These are phyloP conservation scores for Agrotis ipsilon DNA, from an alignment of 2,888 invertebrate species.

Conservation along the genomic window DNA sequence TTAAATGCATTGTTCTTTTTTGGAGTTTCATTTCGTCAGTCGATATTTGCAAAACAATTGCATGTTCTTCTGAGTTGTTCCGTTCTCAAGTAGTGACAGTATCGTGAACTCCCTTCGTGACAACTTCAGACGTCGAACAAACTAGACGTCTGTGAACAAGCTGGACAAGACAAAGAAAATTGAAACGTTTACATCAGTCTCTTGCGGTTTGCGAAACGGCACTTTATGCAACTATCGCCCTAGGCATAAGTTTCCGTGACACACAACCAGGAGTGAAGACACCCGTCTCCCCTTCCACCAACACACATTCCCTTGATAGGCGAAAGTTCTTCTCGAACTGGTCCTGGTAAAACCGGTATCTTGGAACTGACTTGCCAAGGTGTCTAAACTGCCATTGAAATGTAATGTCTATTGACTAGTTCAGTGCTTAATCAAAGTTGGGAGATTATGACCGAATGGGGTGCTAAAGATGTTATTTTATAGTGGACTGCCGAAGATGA, in stretches of 20 bases:
- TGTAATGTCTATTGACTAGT: slow-evolving; percentile 73
- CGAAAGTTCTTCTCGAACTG: slow-evolving; percentile 76
- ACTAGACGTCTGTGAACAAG: slow-evolving; percentile 68
- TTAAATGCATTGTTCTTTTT: slow-evolving; percentile 20
- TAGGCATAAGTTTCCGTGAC: slow-evolving; percentile 72
- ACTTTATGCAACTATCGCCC: slow-evolving; percentile 80
- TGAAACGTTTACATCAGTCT: slow-evolving; percentile 79
- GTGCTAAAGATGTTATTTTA: slow-evolving; percentile 48
- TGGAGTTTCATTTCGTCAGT: not conserved
- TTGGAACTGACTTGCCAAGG: slow-evolving; percentile 77
- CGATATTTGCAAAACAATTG: slow-evolving; percentile 9
- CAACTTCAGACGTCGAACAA: slow-evolving; percentile 62
- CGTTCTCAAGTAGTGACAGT: slow-evolving; percentile 30
- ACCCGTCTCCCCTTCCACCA: slow-evolving; percentile 62
- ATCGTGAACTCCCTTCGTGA: slow-evolving; percentile 51
- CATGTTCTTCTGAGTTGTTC: slow-evolving; percentile 15
- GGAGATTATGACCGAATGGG: slow-evolving; percentile 38
- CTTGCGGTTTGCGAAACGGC: slow-evolving; percentile 82
- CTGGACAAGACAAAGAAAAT: slow-evolving; percentile 81
- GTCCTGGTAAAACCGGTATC: slow-evolving; percentile 77
- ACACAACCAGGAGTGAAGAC: slow-evolving; percentile 70
- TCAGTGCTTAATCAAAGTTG: slow-evolving; percentile 58
- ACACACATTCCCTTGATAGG: slow-evolving; percentile 64
- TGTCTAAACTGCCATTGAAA: slow-evolving; percentile 81
- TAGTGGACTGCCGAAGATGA: slow-evolving; percentile 9